Evolutionary conservation across 2,797 vertebrate species (phyloP).

Genomic region (Knipowitschia caucasica): DNA sequence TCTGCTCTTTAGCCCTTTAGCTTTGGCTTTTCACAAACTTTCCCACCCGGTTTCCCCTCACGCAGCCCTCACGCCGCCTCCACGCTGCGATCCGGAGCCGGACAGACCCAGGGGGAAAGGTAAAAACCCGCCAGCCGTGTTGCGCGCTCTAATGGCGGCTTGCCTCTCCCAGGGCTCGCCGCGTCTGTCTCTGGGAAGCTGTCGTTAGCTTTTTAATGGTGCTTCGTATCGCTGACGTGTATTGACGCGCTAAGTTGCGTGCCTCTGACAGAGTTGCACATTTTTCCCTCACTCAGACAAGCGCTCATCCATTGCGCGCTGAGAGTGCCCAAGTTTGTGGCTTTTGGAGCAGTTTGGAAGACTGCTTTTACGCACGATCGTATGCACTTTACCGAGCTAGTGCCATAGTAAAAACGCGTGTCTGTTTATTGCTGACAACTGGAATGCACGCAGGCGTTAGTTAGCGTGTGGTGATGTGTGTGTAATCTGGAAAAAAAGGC

Average conservation of each 20-base stretch:
- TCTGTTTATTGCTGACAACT: not conserved
- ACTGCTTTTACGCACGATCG: constrained; percentile 31
- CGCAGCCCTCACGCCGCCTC: constrained; percentile 43
- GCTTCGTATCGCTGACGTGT: constrained; percentile 83
- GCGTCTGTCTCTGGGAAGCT: constrained; percentile 74
- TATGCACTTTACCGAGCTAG: constrained; percentile 31
- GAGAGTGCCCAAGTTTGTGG: constrained; percentile 13
- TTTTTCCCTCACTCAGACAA: constrained; percentile 74
- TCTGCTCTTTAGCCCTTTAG: constrained; percentile 64
- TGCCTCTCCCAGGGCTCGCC: constrained; percentile 61
- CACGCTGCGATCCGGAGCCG: constrained; percentile 55
- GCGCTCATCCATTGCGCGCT: constrained; percentile 51
- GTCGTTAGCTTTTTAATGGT: constrained; percentile 78
- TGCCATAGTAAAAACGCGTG: no score
- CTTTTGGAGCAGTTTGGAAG: not conserved
- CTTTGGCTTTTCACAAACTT: constrained; percentile 55
- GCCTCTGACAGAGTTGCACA: constrained; percentile 78
- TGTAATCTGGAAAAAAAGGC: no score
- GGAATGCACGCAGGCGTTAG: no score
- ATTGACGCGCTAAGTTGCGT: constrained; percentile 83
- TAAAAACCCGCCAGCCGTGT: constrained; percentile 40
- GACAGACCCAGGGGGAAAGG: constrained; percentile 58
- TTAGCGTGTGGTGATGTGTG: no score
- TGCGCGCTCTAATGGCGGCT: constrained; percentile 73
- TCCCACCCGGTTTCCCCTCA: constrained; percentile 18